Conservation (phyloP, 1,140 invertebrate genomes). For the Leguminivora glycinivorella region DNA sequence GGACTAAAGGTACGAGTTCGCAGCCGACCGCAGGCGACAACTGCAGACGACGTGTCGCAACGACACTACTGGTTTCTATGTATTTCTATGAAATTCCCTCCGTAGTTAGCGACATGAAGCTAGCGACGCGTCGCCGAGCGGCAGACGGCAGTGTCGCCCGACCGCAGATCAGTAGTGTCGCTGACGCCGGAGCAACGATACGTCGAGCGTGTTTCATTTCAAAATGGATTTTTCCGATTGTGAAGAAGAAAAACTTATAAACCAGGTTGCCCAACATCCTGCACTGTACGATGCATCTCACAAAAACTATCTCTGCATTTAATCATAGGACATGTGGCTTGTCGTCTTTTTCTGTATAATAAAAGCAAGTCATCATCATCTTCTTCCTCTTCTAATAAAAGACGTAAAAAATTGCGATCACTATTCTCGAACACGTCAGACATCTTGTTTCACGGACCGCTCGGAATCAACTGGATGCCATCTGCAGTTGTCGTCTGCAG, state of each 20-base stretch:
- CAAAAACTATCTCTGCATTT: too few species aligned
- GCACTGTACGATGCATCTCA: too few species aligned
- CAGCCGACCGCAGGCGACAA: background rate
- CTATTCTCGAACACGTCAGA: slow-evolving; percentile 31
- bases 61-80: background rate
- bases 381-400: slow-evolving; percentile 30
- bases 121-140: background rate
- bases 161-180: background rate
- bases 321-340: too few species aligned
- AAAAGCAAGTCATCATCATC: slow-evolving; percentile 26
- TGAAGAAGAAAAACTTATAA: too few species aligned
- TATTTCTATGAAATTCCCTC: background rate
- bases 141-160: background rate
- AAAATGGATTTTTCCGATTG: too few species aligned
- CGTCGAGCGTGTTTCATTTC: too few species aligned
- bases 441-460: slow-evolving; percentile 28
- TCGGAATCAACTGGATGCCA: slow-evolving; percentile 22
- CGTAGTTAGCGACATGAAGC: background rate
- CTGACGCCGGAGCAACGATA: background rate
- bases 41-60: background rate
- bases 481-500: slow-evolving; percentile 32
- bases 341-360: slow-evolving; percentile 25
- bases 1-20: background rate
- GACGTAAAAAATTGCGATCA: slow-evolving; percentile 30
- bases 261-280: too few species aligned